phyloP scores from a whole-genome alignment of 2,888 invertebrate genomes.

The Pyrrhia umbra region DNA sequence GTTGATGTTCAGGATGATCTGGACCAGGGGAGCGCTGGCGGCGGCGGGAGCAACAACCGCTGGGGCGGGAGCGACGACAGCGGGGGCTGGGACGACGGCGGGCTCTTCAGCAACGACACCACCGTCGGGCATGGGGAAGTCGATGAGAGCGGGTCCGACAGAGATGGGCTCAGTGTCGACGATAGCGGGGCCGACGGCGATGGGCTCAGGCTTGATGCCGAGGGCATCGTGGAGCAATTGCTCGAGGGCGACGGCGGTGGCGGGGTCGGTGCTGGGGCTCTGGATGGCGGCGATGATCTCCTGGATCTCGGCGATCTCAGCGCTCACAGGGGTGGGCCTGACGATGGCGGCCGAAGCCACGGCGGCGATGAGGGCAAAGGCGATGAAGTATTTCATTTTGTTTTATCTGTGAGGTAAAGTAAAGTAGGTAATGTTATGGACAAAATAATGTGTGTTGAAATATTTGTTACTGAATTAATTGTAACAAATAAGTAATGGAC shows the following conservation, averaged over 20 bases:
- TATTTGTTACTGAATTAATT: no score
- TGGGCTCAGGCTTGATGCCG: slow-evolving; percentile 47
- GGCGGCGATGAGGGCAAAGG: slow-evolving; percentile 44
- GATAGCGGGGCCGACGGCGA: slow-evolving; percentile 44
- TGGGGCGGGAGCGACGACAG: no score
- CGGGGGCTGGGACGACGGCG: slow-evolving; percentile 38
- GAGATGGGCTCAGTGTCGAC: slow-evolving; percentile 54
- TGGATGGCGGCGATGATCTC: slow-evolving; percentile 57
- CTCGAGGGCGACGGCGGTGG: slow-evolving; percentile 57
- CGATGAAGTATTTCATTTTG: slow-evolving; percentile 45
- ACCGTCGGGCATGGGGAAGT: slow-evolving; percentile 55
- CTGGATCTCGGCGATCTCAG: slow-evolving; percentile 58
- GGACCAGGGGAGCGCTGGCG: slow-evolving; percentile 61
- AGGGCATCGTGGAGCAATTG: slow-evolving; percentile 59
- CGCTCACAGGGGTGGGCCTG: slow-evolving; percentile 31
- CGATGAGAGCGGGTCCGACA: slow-evolving; percentile 65
- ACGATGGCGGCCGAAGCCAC: slow-evolving; percentile 40
- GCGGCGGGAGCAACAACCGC: background rate
- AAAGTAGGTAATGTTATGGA: slow-evolving; percentile 8
- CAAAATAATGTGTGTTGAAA: background rate
- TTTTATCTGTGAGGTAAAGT: no score
- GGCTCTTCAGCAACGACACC: slow-evolving; percentile 37
- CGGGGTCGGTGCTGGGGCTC: slow-evolving; percentile 59
- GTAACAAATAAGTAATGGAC: no score
- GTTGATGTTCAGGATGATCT: slow-evolving; percentile 69